Evolutionary conservation across 2,113 vertebrate species (phyloP), one percentile per base, ranked within the genome.

Genomic region (Pampusana beccarii): DNA sequence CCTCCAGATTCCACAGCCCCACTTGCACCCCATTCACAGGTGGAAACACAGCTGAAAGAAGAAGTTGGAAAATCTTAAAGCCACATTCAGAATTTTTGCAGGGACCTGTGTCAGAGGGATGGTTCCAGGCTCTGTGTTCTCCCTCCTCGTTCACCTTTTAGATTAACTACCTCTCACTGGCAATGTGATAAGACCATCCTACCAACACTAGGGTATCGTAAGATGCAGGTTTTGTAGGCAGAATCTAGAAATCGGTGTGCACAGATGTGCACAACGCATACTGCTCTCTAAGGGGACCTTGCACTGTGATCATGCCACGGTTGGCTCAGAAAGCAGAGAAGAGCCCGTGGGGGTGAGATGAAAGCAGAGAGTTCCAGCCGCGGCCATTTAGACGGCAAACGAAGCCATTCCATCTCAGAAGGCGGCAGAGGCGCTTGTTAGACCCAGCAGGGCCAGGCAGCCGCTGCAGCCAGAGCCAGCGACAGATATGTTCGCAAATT

Each of bases 1-100:
- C 54, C 19, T 83, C 46, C 54, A 71, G 78, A 48, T 21, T 19
- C 58, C 40, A 57, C 10, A 4, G 73, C 10, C 62, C 40, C 53
- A 46, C n/a, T 92, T 51, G 62, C 6, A 1, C 42, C 40, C 50
- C 62, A 82, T 84, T 31, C 80, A 77, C 83, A 88, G 74, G 44
- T 77, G 57, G 65, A 96, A 94, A 71, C 25, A 77, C 33, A 3
- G 19, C 73, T 96, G 77, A 93, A 95, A 96, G 26, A 56, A 80
- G 42, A 46, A 75, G 53, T 79, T 18, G 72, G 53, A 81, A 80
- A 66, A 83, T 53, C 57, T 90, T 80, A 89, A 60, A 73, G 78
- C 46, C 23, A 61, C 62, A 33, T 57, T 88, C 85, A 66, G 24
- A 31, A 29, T 53, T 91, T 86, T 46, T 73, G 34, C 0, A 0